These are phyloP conservation scores for Herpetotheres cachinnans DNA, from an alignment of 2,113 vertebrate genomes.

Conservation along the genomic window DNA sequence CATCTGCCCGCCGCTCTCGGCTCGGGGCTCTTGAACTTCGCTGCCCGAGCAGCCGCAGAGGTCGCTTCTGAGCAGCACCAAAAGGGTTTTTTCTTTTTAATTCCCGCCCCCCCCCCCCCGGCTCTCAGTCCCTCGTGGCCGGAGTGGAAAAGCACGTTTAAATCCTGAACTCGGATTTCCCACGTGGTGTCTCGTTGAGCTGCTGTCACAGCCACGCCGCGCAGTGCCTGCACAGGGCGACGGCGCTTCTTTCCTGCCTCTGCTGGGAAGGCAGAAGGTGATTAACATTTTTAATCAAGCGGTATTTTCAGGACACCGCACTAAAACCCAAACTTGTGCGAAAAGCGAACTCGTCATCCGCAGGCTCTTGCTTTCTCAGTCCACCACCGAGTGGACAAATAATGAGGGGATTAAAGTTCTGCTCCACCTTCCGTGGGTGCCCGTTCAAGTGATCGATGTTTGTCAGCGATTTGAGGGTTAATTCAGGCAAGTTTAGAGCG, in stretches of 20 bases:
- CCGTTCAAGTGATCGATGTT: background rate
- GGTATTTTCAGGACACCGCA: background rate
- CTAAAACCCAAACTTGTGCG: background rate
- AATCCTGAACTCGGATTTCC: background rate
- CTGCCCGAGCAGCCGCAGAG: conserved; percentile 8
- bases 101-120: background rate
- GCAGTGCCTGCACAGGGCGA: background rate
- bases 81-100: background rate
- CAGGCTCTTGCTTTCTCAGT: background rate
- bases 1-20: background rate
- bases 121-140: background rate
- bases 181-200: conserved; percentile 18
- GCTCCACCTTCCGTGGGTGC: background rate
- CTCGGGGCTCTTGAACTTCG: background rate
- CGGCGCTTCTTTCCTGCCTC: background rate
- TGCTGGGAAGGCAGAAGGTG: background rate
- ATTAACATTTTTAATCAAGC: background rate
- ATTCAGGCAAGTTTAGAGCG: background rate
- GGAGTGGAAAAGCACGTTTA: background rate
- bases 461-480: background rate
- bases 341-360: rapidly evolving
- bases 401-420: background rate
- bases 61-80: conserved; percentile 6
- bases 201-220: background rate
- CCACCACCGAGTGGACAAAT: background rate